phyloP scores from a whole-genome alignment of 92 coral and sea anemone species.

The Montipora capitata region DNA sequence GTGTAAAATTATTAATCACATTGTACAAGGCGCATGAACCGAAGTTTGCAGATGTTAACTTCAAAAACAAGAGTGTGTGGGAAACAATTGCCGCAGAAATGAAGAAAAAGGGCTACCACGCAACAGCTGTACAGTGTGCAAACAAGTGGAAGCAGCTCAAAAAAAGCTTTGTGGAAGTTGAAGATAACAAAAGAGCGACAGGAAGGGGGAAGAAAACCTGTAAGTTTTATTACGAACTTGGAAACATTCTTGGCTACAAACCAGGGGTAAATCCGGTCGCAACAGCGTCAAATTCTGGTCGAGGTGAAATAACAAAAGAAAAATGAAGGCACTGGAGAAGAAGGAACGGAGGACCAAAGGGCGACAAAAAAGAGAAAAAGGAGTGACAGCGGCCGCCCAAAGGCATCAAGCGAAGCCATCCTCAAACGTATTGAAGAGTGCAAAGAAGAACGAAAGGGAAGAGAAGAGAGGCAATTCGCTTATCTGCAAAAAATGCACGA shows the following conservation, averaged over 20 bases:
- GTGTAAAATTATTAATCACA: slow-evolving; percentile 23
- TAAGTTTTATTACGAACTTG: slow-evolving; percentile 16
- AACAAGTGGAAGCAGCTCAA: slow-evolving; percentile 53
- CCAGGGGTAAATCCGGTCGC: slow-evolving; percentile 23
- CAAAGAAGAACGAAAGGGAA: slow-evolving; percentile 25
- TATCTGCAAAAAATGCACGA: slow-evolving; percentile 33
- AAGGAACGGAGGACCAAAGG: not conserved
- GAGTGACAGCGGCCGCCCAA: slow-evolving; percentile 46
- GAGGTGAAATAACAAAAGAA: slow-evolving; percentile 31
- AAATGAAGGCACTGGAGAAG: not conserved
- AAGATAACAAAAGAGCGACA: slow-evolving; percentile 38
- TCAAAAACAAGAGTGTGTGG: slow-evolving; percentile 44
- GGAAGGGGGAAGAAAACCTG: not conserved
- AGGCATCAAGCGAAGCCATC: slow-evolving; percentile 13
- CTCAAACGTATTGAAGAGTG: not conserved
- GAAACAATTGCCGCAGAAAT: slow-evolving; percentile 37
- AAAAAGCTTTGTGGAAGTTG: slow-evolving; percentile 35
- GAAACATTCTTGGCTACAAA: slow-evolving; percentile 32
- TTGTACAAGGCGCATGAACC: slow-evolving; percentile 30
- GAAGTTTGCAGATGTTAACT: slow-evolving; percentile 38
- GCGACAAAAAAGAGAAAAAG: slow-evolving; percentile 28
- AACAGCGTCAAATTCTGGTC: slow-evolving; percentile 43
- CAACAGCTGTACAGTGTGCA: slow-evolving; percentile 27
- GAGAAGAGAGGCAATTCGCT: slow-evolving; percentile 45
- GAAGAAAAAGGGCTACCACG: slow-evolving; percentile 27